These are phyloP conservation scores for Gallirallus australis DNA, from an alignment of 2,797 vertebrate species.

Conservation along the genomic window DNA sequence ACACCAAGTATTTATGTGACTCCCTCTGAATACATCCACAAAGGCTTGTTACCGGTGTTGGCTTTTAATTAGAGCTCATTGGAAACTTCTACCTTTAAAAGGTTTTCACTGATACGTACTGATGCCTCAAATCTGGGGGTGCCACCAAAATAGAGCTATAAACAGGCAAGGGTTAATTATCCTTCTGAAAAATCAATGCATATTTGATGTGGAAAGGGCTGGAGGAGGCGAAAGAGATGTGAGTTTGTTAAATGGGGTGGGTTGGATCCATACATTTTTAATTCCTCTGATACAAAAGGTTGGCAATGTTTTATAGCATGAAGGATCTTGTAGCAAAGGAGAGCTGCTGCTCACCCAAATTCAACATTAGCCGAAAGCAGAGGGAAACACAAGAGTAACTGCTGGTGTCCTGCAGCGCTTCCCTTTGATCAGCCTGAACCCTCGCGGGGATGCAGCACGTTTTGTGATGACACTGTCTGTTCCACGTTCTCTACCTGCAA, in stretches of 20 bases:
- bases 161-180: neutral
- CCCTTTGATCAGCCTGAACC: neutral
- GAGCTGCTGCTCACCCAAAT: neutral
- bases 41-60: neutral
- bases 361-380: neutral
- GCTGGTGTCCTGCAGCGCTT: neutral
- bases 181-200: neutral
- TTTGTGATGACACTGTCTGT: neutral
- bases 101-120: neutral
- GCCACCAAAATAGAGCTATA: neutral
- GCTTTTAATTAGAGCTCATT: neutral
- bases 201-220: neutral
- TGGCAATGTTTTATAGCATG: neutral
- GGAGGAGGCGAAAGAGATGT: neutral
- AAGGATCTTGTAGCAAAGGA: neutral
- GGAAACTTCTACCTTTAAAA: neutral
- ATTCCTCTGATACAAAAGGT: neutral
- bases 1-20: neutral
- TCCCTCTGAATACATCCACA: neutral
- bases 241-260: neutral
- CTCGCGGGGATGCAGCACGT: rapidly evolving
- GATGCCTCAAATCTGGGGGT: neutral
- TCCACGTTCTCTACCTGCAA: neutral
- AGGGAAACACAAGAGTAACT: neutral
- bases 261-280: neutral